Conservation (phyloP, 2,888 invertebrate species). For the Melinaea marsaeus region DNA sequence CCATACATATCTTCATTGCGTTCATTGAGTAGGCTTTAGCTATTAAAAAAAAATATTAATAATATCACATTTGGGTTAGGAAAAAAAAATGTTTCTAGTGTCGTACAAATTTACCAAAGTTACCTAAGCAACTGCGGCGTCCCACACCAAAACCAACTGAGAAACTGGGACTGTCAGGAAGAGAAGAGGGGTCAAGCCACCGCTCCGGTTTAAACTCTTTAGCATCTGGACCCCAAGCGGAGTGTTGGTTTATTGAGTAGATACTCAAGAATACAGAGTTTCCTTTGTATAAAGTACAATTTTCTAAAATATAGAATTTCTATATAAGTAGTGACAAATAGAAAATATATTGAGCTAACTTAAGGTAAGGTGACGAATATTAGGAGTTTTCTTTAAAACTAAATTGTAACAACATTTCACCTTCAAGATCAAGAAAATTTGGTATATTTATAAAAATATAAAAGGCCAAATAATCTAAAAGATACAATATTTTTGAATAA, state of each 20-base stretch:
- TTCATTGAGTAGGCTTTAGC: slow-evolving; percentile 35
- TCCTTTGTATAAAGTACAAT: slow-evolving; percentile 7
- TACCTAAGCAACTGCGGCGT: slow-evolving; percentile 32
- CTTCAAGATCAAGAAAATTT: too few species aligned
- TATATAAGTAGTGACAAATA: too few species aligned
- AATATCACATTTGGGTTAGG: too few species aligned
- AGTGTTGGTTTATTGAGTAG: slow-evolving; percentile 13
- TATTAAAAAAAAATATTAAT: neutral
- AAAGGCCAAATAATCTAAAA: neutral
- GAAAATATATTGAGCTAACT: too few species aligned
- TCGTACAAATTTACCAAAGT: neutral
- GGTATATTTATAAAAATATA: neutral
- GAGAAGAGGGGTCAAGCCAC: slow-evolving; percentile 28
- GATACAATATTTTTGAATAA: neutral
- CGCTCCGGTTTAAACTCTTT: slow-evolving; percentile 34
- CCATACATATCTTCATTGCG: slow-evolving; percentile 36
- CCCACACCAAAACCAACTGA: slow-evolving; percentile 31
- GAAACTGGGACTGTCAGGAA: slow-evolving; percentile 23
- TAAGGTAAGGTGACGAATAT: too few species aligned
- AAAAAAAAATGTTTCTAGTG: neutral
- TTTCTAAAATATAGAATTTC: neutral
- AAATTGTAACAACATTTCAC: too few species aligned
- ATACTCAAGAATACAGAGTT: neutral
- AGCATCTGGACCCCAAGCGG: slow-evolving; percentile 34
- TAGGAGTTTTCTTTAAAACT: too few species aligned